Evolutionary conservation across 2,113 vertebrate genomes (phyloP), one percentile per base, ranked within the genome.

Genomic region (Heterochromis multidens): DNA sequence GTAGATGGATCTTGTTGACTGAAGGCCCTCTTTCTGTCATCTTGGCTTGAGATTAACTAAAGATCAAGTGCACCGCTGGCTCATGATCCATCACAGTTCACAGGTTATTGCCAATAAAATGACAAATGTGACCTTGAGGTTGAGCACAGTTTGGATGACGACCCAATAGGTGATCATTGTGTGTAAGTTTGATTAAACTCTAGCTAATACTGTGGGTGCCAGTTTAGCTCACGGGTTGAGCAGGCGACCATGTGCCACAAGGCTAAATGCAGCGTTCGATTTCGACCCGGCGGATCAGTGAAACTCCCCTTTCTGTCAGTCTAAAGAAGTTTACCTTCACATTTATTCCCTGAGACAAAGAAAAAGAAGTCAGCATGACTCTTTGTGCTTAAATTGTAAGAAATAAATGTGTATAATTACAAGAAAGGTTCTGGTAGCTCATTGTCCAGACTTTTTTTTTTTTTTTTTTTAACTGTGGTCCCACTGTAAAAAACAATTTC

Each of bases 21-120:
- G 46, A 21, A 72, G 46, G 65, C 25, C 37, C 65, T 72, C 1
- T 49, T 49, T 52, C 43, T 21, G 17, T 74, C 67, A n/a, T 52
- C 29, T 49, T 31, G 27, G 43, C 29, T 74, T 29, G 23, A 74
- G 67, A 52, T 31, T 31, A 52, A 74, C 67, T 52, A 52, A 52
- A 52, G 43, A 49, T 17, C 17, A 0, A 49, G 27, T 49, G 25
- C 65, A 0, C 40, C 16, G 12, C 43, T 52, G 67, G 16, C 23
- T 70, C 16, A 27, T 1, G 1, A 49, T 70, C 40, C 65, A 70
- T 49, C 2, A 70, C 23, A 70, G 16, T 27, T 46, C 37, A 46
- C 40, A 70, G 23, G 40, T 70, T 40, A 70, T 46, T 70, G 23
- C 40, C 46, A 23, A 27, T 49, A 1, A 70, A 70, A 70, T 0